These are phyloP conservation scores for Menidia beryllina DNA, from an alignment of 2,113 vertebrate genomes.

Conservation along the genomic window DNA sequence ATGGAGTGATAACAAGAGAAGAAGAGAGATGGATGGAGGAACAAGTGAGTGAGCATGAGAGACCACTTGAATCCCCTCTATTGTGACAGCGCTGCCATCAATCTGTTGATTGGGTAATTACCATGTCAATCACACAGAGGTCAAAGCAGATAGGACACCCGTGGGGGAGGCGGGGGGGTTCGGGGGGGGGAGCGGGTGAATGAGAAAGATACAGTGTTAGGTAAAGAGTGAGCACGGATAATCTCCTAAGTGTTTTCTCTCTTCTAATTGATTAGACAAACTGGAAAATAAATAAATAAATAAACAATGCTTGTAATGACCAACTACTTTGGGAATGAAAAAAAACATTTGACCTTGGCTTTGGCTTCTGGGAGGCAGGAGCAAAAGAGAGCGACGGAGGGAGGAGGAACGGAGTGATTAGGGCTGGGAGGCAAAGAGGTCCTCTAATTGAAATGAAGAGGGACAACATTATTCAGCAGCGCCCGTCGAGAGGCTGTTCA, in stretches of 20 bases:
- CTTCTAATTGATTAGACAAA: slow-evolving; percentile 71
- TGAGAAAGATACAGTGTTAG: slow-evolving; percentile 11
- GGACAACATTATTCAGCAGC: slow-evolving; percentile 88
- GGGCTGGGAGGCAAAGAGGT: slow-evolving; percentile 80
- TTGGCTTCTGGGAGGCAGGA: slow-evolving; percentile 18
- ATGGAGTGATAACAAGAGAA: slow-evolving; percentile 73
- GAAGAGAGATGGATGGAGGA: slow-evolving; percentile 35
- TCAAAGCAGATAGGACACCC: slow-evolving; percentile 82
- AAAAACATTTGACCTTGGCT: slow-evolving; percentile 63
- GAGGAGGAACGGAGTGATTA: slow-evolving; percentile 60
- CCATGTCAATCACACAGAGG: slow-evolving; percentile 88
- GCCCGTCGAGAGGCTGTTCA: slow-evolving; percentile 92
- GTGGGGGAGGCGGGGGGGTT: slow-evolving; percentile 50
- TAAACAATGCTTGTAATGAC: slow-evolving; percentile 48
- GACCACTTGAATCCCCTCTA: slow-evolving; percentile 81
- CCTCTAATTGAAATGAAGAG: slow-evolving; percentile 92
- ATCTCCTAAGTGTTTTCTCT: slow-evolving; percentile 74
- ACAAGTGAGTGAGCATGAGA: slow-evolving; percentile 58
- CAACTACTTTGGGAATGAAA: slow-evolving; percentile 10
- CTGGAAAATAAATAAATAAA: slow-evolving; percentile 14
- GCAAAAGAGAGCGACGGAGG: slow-evolving; percentile 5
- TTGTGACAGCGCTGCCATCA: slow-evolving; percentile 84
- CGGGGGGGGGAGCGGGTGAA: slow-evolving; percentile 44
- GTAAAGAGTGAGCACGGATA: slow-evolving; percentile 71
- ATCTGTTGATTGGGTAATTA: slow-evolving; percentile 88